Evolutionary conservation across 2,797 vertebrate species (phyloP).

Genomic region (Etheostoma nigrum): DNA sequence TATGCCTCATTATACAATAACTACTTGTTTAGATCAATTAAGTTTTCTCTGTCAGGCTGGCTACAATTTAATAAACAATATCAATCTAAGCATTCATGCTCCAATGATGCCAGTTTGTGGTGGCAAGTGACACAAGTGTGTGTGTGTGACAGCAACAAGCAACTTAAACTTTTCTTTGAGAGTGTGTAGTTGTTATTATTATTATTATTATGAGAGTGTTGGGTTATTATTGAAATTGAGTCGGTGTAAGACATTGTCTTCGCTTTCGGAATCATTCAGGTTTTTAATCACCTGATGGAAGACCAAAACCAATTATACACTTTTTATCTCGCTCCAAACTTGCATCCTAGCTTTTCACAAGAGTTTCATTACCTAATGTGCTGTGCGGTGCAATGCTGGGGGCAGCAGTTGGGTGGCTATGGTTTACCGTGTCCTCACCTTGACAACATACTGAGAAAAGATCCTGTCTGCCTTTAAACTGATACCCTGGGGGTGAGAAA

Average conservation of each 20-base stretch:
- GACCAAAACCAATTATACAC: constrained; percentile 2
- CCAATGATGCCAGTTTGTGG: neutral
- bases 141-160: constrained; percentile 4
- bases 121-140: constrained; percentile 3
- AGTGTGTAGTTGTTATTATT: neutral
- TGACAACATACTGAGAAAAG: constrained; percentile 72
- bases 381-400: constrained; percentile 43
- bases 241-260: neutral
- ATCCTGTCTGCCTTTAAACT: constrained; percentile 65
- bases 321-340: constrained; percentile 13
- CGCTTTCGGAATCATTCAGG: neutral
- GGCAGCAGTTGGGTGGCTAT: constrained; percentile 54
- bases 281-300: constrained; percentile 10
- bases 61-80: neutral
- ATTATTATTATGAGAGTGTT: neutral
- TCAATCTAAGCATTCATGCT: neutral
- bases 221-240: neutral
- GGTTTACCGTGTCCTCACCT: constrained; percentile 66
- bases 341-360: constrained; percentile 20
- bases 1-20: neutral
- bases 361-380: constrained; percentile 77
- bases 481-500: constrained; percentile 72
- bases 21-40: neutral
- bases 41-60: neutral
- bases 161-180: neutral